Percentiles rank a stretch among this genome's conserved stretches.
These are phyloP conservation scores for Drosophila bifasciata DNA, from an alignment of 1,140 invertebrate species.

Conservation along the genomic window DNA sequence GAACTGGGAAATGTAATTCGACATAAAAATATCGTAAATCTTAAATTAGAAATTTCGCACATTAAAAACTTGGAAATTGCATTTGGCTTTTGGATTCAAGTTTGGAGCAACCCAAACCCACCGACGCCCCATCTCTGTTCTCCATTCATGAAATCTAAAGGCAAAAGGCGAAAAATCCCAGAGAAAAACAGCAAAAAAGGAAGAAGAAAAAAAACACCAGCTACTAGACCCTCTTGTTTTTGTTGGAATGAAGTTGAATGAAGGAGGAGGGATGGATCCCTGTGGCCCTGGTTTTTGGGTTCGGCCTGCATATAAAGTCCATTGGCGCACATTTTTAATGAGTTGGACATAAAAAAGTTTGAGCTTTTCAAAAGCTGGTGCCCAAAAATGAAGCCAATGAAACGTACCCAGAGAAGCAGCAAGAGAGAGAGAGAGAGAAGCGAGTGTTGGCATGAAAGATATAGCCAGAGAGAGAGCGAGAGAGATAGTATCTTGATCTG, in stretches of 20 bases:
- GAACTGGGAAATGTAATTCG: constrained; percentile 65
- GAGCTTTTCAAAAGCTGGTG: constrained; percentile 75
- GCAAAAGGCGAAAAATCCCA: constrained; percentile 36
- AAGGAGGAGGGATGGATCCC: no score
- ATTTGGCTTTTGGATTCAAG: constrained; percentile 63
- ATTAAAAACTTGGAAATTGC: constrained; percentile 83
- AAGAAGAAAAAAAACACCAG: constrained; percentile 41
- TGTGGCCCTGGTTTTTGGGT: neutral
- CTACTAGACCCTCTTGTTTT: neutral
- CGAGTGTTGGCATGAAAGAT: no score
- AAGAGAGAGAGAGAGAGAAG: constrained; percentile 18
- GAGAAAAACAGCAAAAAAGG: constrained; percentile 58
- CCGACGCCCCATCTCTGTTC: neutral
- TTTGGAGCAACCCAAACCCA: constrained; percentile 8
- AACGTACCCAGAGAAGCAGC: constrained; percentile 41
- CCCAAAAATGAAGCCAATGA: constrained; percentile 78
- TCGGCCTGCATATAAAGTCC: constrained; percentile 58
- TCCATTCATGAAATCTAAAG: constrained; percentile 21
- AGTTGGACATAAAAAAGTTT: constrained; percentile 82
- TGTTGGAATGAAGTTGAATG: constrained; percentile 6
- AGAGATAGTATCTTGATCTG: constrained; percentile 4
- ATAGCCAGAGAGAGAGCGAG: neutral
- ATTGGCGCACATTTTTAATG: constrained; percentile 81
- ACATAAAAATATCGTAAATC: constrained; percentile 83
- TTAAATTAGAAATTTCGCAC: constrained; percentile 83